These are phyloP conservation scores for Pantherophis guttatus DNA, from an alignment of 2,113 vertebrate species.

Conservation along the genomic window DNA sequence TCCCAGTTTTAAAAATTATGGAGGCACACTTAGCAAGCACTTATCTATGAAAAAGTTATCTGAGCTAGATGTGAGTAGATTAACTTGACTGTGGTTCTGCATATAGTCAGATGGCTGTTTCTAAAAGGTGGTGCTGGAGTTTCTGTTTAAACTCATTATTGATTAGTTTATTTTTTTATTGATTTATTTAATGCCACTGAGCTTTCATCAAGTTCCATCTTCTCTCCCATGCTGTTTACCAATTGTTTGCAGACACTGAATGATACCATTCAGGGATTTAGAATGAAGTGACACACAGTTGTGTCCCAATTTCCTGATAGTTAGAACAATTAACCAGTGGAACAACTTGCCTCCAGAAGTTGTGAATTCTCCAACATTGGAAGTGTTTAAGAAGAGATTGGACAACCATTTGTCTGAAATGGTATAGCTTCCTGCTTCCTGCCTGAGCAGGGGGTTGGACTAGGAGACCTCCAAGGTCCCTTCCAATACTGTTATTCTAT, in stretches of 20 bases:
- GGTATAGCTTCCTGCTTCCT: no score
- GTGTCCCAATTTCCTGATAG: neutral
- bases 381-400: no score
- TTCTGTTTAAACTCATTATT: neutral
- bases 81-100: neutral
- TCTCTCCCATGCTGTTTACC: neutral
- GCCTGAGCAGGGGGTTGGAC: no score
- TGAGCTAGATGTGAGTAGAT: neutral
- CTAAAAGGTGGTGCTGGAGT: neutral
- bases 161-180: neutral
- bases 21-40: neutral
- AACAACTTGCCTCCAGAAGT: no score
- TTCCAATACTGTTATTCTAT: no score
- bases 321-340: no score
- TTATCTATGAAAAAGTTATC: neutral
- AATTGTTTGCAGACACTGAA: neutral
- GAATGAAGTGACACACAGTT: neutral
- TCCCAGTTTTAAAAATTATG: neutral
- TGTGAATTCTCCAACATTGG: no score
- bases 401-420: no score
- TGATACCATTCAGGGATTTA: neutral
- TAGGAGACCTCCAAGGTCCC: no score
- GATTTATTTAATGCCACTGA: neutral
- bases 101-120: neutral
- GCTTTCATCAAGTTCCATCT: neutral